These are phyloP conservation scores for Myzus persicae DNA, from an alignment of 1,140 invertebrate species.

Conservation along the genomic window DNA sequence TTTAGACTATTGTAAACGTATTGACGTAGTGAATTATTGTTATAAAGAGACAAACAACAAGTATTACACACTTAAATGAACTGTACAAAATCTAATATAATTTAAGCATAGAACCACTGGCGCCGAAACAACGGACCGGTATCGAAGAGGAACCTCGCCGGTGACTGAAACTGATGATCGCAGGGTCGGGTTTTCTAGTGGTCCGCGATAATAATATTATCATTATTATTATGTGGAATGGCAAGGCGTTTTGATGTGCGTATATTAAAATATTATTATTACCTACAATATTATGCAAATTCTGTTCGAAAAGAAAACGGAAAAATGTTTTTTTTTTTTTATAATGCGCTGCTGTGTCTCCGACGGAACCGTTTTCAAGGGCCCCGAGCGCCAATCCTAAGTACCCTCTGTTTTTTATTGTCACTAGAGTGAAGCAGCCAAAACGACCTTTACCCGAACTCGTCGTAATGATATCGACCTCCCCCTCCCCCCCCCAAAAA, in stretches of 20 bases:
- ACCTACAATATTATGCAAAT: conserved; percentile 38
- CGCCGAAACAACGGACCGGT: too few relatives aligned
- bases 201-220: background rate
- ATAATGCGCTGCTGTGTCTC: background rate
- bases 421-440: conserved; percentile 46
- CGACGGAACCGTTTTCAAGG: conserved; percentile 36
- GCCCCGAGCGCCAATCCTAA: background rate
- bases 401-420: conserved; percentile 58
- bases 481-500: background rate
- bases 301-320: background rate
- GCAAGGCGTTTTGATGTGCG: background rate
- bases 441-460: conserved; percentile 50
- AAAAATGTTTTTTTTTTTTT: background rate
- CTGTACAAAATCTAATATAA: too few relatives aligned
- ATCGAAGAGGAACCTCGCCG: background rate
- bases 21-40: too few relatives aligned
- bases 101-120: too few relatives aligned
- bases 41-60: too few relatives aligned
- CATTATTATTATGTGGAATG: background rate
- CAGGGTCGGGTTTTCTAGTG: background rate
- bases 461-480: conserved; percentile 37
- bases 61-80: too few relatives aligned
- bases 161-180: background rate
- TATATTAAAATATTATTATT: conserved; percentile 11
- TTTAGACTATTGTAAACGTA: background rate